Evolutionary conservation across 1,140 invertebrate genomes (phyloP).

Genomic region (Ceratina australensis): DNA sequence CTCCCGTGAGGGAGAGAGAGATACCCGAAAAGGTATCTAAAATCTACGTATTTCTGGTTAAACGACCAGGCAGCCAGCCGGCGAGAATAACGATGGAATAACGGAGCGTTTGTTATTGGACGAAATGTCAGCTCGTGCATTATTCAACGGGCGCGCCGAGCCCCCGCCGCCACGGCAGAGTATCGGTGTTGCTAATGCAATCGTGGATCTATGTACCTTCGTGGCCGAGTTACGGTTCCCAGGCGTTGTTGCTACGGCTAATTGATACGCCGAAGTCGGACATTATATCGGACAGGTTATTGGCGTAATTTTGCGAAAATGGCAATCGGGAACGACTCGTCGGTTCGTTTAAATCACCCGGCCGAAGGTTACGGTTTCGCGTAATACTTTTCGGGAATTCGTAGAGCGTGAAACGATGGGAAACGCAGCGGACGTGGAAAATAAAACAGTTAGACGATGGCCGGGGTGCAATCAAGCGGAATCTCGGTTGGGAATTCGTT

Average conservation of each 20-base stretch:
- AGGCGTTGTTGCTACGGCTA: slow-evolving; percentile 49
- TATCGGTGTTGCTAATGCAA: slow-evolving; percentile 61
- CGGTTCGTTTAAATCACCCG: neutral
- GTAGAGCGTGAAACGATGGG: too few relatives aligned
- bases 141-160: slow-evolving; percentile 46
- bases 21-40: slow-evolving; percentile 10
- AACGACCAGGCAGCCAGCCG: slow-evolving; percentile 29
- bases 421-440: neutral
- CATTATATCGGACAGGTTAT: slow-evolving; percentile 45
- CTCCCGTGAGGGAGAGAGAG: neutral
- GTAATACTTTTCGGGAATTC: neutral
- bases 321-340: neutral
- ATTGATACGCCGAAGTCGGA: slow-evolving; percentile 55
- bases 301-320: slow-evolving; percentile 41
- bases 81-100: slow-evolving; percentile 40
- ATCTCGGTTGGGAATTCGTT: neutral
- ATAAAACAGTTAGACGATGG: too few relatives aligned
- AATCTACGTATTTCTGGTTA: slow-evolving; percentile 37
- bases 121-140: slow-evolving; percentile 57
- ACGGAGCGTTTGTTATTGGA: slow-evolving; percentile 39
- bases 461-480: neutral
- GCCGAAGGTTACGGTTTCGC: neutral
- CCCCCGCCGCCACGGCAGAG: neutral
- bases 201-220: slow-evolving; percentile 55
- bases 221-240: slow-evolving; percentile 35